phyloP scores from a whole-genome alignment of 2,797 vertebrate genomes.

The Halcyon chelicuti region DNA sequence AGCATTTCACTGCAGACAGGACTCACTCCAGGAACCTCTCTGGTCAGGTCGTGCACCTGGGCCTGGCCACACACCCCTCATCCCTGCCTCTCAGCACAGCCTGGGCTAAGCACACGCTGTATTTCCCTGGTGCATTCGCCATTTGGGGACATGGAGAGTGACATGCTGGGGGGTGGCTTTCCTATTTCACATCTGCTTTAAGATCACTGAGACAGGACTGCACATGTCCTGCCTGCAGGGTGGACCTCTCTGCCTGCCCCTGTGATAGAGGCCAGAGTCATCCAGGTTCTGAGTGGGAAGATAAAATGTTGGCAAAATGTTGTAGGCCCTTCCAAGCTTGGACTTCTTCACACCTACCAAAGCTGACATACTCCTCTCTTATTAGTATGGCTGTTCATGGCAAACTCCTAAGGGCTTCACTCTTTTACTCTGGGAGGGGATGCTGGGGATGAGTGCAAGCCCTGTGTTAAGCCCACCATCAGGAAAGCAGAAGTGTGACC shows the following conservation, averaged over 20 bases:
- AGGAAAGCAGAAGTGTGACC: neutral
- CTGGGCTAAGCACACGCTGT: neutral
- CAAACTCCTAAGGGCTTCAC: neutral
- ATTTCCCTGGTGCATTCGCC: neutral
- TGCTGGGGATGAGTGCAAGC: fast-evolving
- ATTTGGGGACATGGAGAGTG: fast-evolving
- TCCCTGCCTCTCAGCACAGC: neutral
- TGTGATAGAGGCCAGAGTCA: neutral
- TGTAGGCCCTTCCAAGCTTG: neutral
- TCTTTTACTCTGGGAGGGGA: neutral
- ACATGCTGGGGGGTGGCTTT: neutral
- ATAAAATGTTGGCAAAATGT: neutral
- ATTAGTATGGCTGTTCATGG: neutral
- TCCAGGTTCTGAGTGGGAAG: neutral
- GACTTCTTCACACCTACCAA: neutral
- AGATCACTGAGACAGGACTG: neutral
- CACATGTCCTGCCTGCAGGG: fast-evolving
- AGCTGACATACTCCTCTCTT: neutral
- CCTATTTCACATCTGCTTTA: neutral
- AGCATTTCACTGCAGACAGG: neutral
- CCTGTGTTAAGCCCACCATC: neutral
- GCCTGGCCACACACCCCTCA: fast-evolving
- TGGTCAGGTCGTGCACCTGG: fast-evolving
- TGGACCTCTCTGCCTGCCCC: neutral
- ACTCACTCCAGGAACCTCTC: neutral